These are phyloP conservation scores for Stegodyphus dumicola DNA, from an alignment of 1,140 invertebrate species.

Conservation along the genomic window DNA sequence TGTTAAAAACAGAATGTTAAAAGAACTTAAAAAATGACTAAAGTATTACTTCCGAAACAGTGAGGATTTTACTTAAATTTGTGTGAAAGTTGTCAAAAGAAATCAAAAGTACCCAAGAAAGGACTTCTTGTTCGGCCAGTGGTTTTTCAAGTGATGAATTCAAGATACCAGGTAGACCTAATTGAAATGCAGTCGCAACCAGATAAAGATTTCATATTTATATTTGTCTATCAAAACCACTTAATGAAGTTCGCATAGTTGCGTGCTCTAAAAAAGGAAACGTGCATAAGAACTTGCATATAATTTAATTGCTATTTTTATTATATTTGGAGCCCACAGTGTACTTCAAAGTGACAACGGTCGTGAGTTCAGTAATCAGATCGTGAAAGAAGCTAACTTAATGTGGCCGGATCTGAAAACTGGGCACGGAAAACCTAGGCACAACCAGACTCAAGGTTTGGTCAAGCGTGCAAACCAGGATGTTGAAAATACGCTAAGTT, in stretches of 20 bases:
- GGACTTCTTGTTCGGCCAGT: background rate
- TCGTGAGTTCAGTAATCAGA: slow-evolving; percentile 28
- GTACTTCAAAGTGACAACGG: slow-evolving; percentile 33
- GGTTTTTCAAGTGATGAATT: background rate
- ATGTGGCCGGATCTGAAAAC: slow-evolving; percentile 30
- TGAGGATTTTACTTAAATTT: too few species aligned
- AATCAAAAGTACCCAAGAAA: too few species aligned
- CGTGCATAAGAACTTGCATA: slow-evolving; percentile 4
- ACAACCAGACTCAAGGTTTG: too few species aligned
- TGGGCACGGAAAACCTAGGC: background rate
- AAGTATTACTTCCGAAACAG: too few species aligned
- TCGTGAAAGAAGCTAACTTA: background rate
- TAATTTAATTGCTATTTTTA: slow-evolving; percentile 30
- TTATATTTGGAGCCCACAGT: slow-evolving; percentile 9
- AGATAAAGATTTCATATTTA: slow-evolving; percentile 25
- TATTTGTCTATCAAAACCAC: slow-evolving; percentile 18
- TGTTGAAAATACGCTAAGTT: too few species aligned
- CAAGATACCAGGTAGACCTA: background rate
- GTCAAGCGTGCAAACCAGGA: too few species aligned
- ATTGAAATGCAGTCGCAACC: too few species aligned
- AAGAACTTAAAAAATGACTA: too few species aligned
- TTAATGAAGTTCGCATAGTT: slow-evolving; percentile 27
- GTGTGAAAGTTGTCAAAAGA: too few species aligned
- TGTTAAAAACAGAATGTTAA: too few species aligned
- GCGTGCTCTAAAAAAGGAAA: slow-evolving; percentile 18